Base-by-base conservation (phyloP, 2,113 vertebrate genomes). In the Lepisosteus oculatus region DNA sequence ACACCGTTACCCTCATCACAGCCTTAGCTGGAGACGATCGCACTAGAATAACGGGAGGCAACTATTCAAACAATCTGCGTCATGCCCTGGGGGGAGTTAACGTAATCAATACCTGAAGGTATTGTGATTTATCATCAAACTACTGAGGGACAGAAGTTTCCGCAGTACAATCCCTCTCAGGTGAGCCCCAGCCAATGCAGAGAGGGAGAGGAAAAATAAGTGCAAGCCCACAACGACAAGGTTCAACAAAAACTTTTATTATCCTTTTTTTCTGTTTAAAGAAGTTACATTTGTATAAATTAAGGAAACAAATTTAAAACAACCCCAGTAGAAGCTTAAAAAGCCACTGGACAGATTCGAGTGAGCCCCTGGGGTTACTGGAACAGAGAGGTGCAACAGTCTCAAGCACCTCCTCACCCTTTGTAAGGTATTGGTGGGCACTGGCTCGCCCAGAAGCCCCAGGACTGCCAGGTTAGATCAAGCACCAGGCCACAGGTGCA, bases 231-330 rank as follows among this genome's bases (percentile, higher is more conserved):
- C n/a, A 72, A n/a, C 29, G 72, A 72, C 61, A 73, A 84, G 78
- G 80, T 74, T 82, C 77, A 80, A 83, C 84, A 85, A 72, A 73
- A 85, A 79, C 76, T 62, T 87, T 88, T 87, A 85, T 87, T 83
- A 77, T 80, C 79, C 77, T 79, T 72, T 82, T 74, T 78, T 67
- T 79, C 72, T 59, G 77, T 81, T 81, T 76, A 79, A 84, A 84
- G 83, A 87, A 81, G 78, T 86, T 84, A 79, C 73, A 83, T 65
- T 3, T 83, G 80, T 87, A 86, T 81, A 88, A 86, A 89, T 85
- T 77, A 85, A 81, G 57, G 72, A 62, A 80, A 77, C 68, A 72
- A 73, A 77, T 41, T 68, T 69, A 54, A 72, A 51, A 56, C 74
- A 68, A 78, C 70, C 72, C 81, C 54, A 70, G 66, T 73, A 81